Base-by-base conservation (phyloP, 2,888 invertebrate genomes). In the Cyclophora punctaria region DNA sequence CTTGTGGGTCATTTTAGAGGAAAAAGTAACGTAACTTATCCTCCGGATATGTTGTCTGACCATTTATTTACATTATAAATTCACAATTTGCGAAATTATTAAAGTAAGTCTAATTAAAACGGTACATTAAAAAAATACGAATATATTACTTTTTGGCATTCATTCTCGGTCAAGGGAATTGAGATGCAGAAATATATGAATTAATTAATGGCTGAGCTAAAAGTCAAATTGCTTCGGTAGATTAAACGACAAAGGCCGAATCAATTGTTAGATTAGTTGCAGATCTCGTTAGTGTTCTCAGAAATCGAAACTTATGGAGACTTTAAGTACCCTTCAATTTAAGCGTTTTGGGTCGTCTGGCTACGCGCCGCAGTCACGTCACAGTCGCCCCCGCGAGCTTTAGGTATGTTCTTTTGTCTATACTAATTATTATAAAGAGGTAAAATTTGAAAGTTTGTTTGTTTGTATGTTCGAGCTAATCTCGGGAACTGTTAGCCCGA, bases 91-190 rank as follows among this genome's bases (percentile, higher is more conserved):
- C 44, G 44, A 44, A 44, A 44, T 44, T 5, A n/a, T 20, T 20
- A 20, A 20, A 43, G 33, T 34, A 44, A 44, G 44, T 34, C 33
- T 34, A 44, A 44, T 44, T 44, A 44, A 44, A 44, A 44, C 33
- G 33, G 33, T 34, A 44, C 50, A 54, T 47, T 55, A 46, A 44
- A 20, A 34, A 44, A 33, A 44, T 44, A 34, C 3, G 3, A 4
- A 44, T 33, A 20, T 44, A 4, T 44, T 44, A 34, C 4, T 33
- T 7, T 43, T 43, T 37, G 46, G 37, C 46, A 40, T 46, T 46
- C 46, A 46, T 34, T n/a, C 46, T 35, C 40, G 7, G 46, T 46
- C 46, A 46, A 46, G 46, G 46, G 33, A 34, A 20, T 20, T 34
- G 20, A 37, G 37, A 40, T 46, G 46, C 37, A 46, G 35, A 46